Base-by-base conservation (phyloP, 2,797 vertebrate species). In the Tarsius wallacei region DNA sequence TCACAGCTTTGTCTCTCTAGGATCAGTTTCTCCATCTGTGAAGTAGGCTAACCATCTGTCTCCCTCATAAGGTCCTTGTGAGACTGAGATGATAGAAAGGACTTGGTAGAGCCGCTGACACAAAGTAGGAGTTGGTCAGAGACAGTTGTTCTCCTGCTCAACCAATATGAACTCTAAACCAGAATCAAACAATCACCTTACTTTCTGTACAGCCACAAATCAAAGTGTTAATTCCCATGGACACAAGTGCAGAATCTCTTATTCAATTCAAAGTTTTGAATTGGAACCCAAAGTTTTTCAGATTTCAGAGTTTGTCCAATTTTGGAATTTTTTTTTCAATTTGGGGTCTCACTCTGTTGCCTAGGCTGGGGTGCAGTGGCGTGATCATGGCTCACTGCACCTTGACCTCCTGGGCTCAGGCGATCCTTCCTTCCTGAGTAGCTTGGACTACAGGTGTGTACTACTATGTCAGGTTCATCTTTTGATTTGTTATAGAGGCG, bases 81-180 rank as follows among this genome's bases (percentile, higher is more conserved):
- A 66, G 95, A 14, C 59, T 28, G 16, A 33, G 61, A 28, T 21
- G 17, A 61, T 31, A 36, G 57, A 55, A 61, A 70, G 59, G 12
- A 28, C 16, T 26, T 17, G 7, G 61, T 2, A 21, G 31, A 64
- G 63, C 31, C 13, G 8, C 11, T 22, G 55, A n/a, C 78, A 24
- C 28, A 1, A 5, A 16, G n/a, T 10, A 0, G 36, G 57, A 31
- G 15, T 2, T 1, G 10, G 57, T 11, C 5, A 28, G 36, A 21
- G 11, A 24, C 4, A 16, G 42, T 15, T 8, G 51, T 31, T 31
- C 19, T 14, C 2, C 7, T 51, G 12, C 24, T 0, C 14, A 42
- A 4, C 33, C 17, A 14, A 2, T 28, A 21, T 0, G 1, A n/a
- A 51, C 13, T 74, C 87, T 66, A 17, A 8, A 71, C 31, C 9